Evolutionary conservation across 2,888 invertebrate genomes (phyloP), one percentile per base, ranked within the genome.

Genomic region (Tenthredo scrophulariae): DNA sequence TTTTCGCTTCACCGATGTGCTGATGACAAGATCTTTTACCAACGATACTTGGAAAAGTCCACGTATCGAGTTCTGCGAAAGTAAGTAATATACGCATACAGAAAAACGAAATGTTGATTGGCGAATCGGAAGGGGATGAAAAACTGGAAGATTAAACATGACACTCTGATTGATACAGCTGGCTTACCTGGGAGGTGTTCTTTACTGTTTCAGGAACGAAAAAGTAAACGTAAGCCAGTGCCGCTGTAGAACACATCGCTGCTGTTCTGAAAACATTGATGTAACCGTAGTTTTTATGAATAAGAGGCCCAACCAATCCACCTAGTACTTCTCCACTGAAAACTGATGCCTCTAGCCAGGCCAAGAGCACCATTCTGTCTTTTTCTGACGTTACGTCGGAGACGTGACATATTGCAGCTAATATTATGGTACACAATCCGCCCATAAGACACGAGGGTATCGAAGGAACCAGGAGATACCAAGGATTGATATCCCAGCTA

Each of bases 271-370:
- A 94, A 29, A 96, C 93, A 75, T 94, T 94, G 0, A 94, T 92
- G 89, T 95, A 95, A 13, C 95, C 95, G 29, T 94, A 94, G 2
- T 92, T 90, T 50, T 94, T 93, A 84, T 96, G 94, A 1, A 96
- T 89, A 86, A 95, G 94, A 2, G 96, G 95, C 87, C 96, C 96
- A 0, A 93, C 89, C 29, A 96, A 90, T 15, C 95, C 94, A 15
- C 97, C 97, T 29, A 95, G 85, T 85, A 97, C 94, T 86, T 95
- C 93, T 18, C 97, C 97, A 0, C 94, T 89, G 77, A 95, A 95
- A 29, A 96, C 92, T 0, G 94, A 92, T 0, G 94, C 95, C 89
- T 96, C 96, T 86, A 96, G 91, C 54, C 87, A 91, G 65, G 91
- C 90, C 67, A 93, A 87, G 75, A 89, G 89, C 89, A 89, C 89